A percentile compares a stretch with the other conserved stretches of the same genome.
Conservation (phyloP, 2,113 vertebrate genomes). For the Mus pahari region DNA sequence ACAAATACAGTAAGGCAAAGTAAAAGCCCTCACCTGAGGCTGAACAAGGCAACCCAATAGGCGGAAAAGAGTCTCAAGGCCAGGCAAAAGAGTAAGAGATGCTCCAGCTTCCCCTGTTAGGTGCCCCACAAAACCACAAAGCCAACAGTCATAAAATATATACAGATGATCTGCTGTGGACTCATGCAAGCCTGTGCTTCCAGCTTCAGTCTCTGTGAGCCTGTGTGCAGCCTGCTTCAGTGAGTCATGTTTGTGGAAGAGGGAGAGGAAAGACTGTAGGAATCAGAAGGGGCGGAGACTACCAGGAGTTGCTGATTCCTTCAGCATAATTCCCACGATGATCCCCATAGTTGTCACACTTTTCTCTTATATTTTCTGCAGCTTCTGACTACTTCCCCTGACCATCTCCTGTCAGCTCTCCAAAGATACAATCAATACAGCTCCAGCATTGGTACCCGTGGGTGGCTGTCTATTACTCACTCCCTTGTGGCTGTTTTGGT, state of each 20-base stretch:
- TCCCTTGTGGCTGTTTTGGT: not conserved
- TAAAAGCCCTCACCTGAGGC: not conserved
- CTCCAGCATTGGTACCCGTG: not conserved
- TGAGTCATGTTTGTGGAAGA: not conserved
- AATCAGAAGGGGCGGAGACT: not conserved
- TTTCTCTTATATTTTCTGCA: slow-evolving; percentile 2
- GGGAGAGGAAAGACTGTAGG: not conserved
- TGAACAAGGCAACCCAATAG: not conserved
- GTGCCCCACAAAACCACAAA: not conserved
- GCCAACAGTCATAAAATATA: not conserved
- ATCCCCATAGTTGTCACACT: not conserved
- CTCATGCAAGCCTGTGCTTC: not conserved
- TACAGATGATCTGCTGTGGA: too few species aligned
- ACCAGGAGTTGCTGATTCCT: not conserved
- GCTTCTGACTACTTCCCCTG: not conserved
- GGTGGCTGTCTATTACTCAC: not conserved
- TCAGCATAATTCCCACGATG: not conserved
- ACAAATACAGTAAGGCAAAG: not conserved
- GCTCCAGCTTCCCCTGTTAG: not conserved
- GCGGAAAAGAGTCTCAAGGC: not conserved
- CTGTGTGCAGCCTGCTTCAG: not conserved
- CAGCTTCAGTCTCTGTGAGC: not conserved
- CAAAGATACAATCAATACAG: not conserved
- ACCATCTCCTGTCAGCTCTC: not conserved
- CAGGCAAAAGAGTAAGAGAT: not conserved